These are phyloP conservation scores for Pseudomyrmex concolor DNA, from an alignment of 1,140 invertebrate species.

Conservation along the genomic window DNA sequence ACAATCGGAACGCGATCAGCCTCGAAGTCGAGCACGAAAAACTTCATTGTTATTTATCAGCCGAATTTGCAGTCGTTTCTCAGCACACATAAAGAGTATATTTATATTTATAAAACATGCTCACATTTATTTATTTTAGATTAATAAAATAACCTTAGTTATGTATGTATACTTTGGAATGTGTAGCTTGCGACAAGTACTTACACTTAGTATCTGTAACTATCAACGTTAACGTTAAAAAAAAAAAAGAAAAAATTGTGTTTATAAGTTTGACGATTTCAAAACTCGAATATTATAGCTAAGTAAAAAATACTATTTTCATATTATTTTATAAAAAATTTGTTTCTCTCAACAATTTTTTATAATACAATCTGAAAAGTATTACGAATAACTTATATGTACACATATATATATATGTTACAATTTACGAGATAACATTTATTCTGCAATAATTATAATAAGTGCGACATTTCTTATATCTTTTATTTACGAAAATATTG, in stretches of 20 bases:
- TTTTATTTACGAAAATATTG: not conserved
- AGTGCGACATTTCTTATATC: not conserved
- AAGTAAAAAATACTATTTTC: conserved; percentile 36
- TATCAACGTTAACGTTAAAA: conserved; percentile 41
- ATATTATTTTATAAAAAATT: not conserved
- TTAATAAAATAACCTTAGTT: conserved; percentile 15
- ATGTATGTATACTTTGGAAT: conserved; percentile 14
- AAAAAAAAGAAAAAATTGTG: conserved; percentile 24
- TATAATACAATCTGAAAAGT: conserved; percentile 25
- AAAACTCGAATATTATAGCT: too few relatives aligned
- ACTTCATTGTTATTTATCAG: conserved; percentile 10
- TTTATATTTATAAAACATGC: conserved; percentile 31
- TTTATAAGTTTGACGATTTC: conserved; percentile 6
- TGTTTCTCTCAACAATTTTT: conserved; percentile 28
- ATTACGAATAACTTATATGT: too few relatives aligned
- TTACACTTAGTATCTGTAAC: conserved; percentile 25
- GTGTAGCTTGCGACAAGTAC: conserved; percentile 43
- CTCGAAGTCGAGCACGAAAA: not conserved
- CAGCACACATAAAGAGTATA: not conserved
- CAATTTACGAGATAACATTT: conserved; percentile 32
- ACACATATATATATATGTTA: conserved; percentile 45
- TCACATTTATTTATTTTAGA: conserved; percentile 56
- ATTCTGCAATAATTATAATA: conserved; percentile 33
- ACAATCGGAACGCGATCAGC: conserved; percentile 27
- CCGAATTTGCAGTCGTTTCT: conserved; percentile 50